Base-by-base conservation (phyloP, 2,888 invertebrate species). In the Drosophila leonis region DNA sequence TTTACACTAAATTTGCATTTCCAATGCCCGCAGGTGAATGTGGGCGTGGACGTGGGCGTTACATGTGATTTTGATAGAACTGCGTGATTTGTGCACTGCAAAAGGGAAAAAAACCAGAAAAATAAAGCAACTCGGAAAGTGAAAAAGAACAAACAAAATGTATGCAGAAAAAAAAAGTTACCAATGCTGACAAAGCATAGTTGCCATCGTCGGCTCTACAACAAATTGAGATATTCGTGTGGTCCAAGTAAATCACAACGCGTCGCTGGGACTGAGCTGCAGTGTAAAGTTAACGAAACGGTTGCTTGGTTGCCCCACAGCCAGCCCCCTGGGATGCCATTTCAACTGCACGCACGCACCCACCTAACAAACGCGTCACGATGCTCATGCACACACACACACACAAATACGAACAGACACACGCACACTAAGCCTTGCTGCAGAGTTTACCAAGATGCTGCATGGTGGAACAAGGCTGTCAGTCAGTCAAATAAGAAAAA, bases 1-100 rank as follows among this genome's bases (percentile, higher is more conserved):
- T 70, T 68, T 73, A 73, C 66, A 68, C 69, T 62, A 71, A 74
- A 86, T 88, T 86, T 88, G 75, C 83, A 88, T 86, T 80, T 73
- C 39, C 52, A 69, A 75, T 75, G 65, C 69, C 75, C 65, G 41
- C 73, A 73, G 67, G 67, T 71, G 55, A 24, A 49, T 55, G 27
- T 27, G 54, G 54, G 52, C 27, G 60, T 68, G 59, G 57, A 49
- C 48, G 65, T 61, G 61, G 66, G 55, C 33, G 65, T 29, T 75
- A 69, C 57, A 75, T 70, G 75, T 68, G 71, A 72, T 68, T 78
- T 68, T 66, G 60, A 64, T 61, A 54, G 46, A 68, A 51, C 52
- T 75, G 56, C 60, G 67, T 74, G 80, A 80, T 77, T 86, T 86
- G 65, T 61, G 48, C 60, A 68, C 35, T 48, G 55, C 55, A 29